Percentiles rank a stretch among this genome's conserved stretches.
Evolutionary conservation across 1,140 invertebrate genomes (phyloP).

Genomic region (Diabrotica undecimpunctata): DNA sequence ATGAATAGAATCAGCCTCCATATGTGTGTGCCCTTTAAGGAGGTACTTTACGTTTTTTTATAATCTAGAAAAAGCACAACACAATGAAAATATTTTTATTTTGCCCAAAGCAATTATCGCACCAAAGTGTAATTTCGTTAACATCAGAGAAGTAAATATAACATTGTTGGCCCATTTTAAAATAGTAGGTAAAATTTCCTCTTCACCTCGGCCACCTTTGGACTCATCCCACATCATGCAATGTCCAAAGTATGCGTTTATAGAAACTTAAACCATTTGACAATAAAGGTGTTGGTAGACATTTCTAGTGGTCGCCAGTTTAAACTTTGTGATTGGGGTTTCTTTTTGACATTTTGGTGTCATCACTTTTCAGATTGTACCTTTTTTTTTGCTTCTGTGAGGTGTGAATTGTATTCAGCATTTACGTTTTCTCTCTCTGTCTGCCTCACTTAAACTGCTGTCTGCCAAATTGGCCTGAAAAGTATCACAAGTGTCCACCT

Average conservation of each 20-base stretch:
- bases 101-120: slow-evolving; percentile 6
- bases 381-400: slow-evolving; percentile 1
- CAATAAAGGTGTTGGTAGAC: slow-evolving; percentile 1
- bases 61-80: slow-evolving; percentile 4
- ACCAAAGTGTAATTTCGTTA: slow-evolving; percentile 6
- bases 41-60: slow-evolving; percentile 6
- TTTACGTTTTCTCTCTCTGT: not conserved
- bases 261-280: slow-evolving; percentile 7
- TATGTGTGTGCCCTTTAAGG: slow-evolving; percentile 8
- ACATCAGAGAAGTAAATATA: not conserved
- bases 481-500: not conserved
- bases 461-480: not conserved
- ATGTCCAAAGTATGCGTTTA: slow-evolving; percentile 10
- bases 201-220: slow-evolving; percentile 1
- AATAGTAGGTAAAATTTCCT: not conserved
- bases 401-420: slow-evolving; percentile 1
- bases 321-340: not conserved
- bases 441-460: not conserved
- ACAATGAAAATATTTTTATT: slow-evolving; percentile 11
- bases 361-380: not conserved
- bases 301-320: not conserved
- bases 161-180: slow-evolving; percentile 6
- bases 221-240: slow-evolving; percentile 12
- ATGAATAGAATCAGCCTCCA: too few relatives aligned
- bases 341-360: slow-evolving; percentile 4